Evolutionary conservation across 1,140 invertebrate species (phyloP).

Genomic region (Acromyrmex echinatior): DNA sequence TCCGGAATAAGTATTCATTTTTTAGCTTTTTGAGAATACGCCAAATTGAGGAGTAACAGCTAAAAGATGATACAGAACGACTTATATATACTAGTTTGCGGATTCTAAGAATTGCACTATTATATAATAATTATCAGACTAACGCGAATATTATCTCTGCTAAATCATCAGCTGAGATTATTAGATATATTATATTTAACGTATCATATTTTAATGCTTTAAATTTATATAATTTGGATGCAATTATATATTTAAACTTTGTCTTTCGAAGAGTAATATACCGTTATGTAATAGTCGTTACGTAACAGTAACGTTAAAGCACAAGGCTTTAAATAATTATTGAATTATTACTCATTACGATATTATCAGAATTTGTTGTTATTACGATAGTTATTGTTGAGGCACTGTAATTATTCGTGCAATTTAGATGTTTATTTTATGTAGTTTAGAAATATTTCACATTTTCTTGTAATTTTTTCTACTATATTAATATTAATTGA

Average conservation of each 20-base stretch:
- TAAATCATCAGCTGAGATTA: constrained; percentile 47
- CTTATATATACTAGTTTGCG: constrained; percentile 14
- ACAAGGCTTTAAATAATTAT: constrained; percentile 27
- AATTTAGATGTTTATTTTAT: constrained; percentile 58
- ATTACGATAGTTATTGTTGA: constrained; percentile 56
- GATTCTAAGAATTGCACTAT: constrained; percentile 34
- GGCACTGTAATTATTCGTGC: constrained; percentile 61
- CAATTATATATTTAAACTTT: constrained; percentile 20
- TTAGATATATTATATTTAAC: constrained; percentile 32
- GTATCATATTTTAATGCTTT: constrained; percentile 24
- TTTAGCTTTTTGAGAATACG: constrained; percentile 34
- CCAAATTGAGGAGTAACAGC: constrained; percentile 4
- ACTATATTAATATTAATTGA: not conserved
- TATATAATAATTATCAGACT: constrained; percentile 46
- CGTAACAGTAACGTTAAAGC: not conserved
- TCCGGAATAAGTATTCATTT: constrained; percentile 17
- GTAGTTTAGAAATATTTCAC: constrained; percentile 44
- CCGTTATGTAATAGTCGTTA: constrained; percentile 39
- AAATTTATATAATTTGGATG: constrained; percentile 42
- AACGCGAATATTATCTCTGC: constrained; percentile 20
- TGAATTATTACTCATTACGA: constrained; percentile 44
- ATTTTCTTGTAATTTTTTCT: constrained; percentile 36
- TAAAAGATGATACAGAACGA: constrained; percentile 4
- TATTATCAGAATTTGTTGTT: constrained; percentile 47
- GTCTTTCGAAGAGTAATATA: constrained; percentile 27